Percentiles rank a stretch among this genome's conserved stretches.
Evolutionary conservation across 2,113 vertebrate species (phyloP).

Genomic region (Amphiprion percula): DNA sequence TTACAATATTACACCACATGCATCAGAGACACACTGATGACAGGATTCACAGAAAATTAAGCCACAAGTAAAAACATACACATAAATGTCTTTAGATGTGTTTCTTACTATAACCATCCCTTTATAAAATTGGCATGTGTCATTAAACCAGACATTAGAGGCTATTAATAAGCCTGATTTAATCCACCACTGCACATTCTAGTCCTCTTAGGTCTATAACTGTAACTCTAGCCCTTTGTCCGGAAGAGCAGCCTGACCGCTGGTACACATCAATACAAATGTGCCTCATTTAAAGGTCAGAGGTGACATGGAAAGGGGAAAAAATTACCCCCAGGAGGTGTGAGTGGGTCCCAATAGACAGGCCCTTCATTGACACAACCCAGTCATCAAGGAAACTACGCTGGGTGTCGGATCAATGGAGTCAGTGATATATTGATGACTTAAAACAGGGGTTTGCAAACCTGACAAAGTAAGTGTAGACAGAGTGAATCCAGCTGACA

Average conservation of each 20-base stretch:
- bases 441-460: neutral
- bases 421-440: slow-evolving; percentile 12
- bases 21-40: slow-evolving; percentile 50
- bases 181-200: slow-evolving; percentile 24
- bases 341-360: slow-evolving; percentile 13
- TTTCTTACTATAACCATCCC: slow-evolving; percentile 5
- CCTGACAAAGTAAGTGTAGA: neutral
- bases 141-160: slow-evolving; percentile 22
- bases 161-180: slow-evolving; percentile 45
- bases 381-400: slow-evolving; percentile 35
- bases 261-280: slow-evolving; percentile 48
- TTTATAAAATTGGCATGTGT: slow-evolving; percentile 42
- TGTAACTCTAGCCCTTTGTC: slow-evolving; percentile 33
- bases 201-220: slow-evolving; percentile 25
- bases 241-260: slow-evolving; percentile 19
- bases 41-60: slow-evolving; percentile 18
- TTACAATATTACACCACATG: slow-evolving; percentile 19
- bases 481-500: neutral
- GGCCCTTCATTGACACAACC: slow-evolving; percentile 35
- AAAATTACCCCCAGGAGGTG: slow-evolving; percentile 35
- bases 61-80: slow-evolving; percentile 8
- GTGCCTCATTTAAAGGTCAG: slow-evolving; percentile 58
- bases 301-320: slow-evolving; percentile 52
- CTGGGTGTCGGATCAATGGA: slow-evolving; percentile 38
- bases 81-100: slow-evolving; percentile 16